phyloP scores from a whole-genome alignment of 2,113 vertebrate genomes.

The Oreochromis tanganicae region DNA sequence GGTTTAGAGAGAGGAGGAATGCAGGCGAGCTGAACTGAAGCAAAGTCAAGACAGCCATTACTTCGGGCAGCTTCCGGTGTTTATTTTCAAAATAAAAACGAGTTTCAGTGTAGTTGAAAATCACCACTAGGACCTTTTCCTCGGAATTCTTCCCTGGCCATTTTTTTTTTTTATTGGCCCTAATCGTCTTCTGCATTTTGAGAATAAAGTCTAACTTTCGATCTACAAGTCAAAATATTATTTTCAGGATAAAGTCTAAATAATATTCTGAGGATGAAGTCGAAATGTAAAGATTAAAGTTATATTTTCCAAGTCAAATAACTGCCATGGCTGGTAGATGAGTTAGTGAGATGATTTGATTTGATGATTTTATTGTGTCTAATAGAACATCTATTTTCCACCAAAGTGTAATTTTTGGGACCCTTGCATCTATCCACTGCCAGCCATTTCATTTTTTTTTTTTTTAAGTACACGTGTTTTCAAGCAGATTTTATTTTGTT shows the following conservation, averaged over 20 bases:
- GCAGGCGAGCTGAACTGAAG: slow-evolving; percentile 63
- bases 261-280: neutral
- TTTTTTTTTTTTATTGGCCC: neutral
- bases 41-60: neutral
- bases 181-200: neutral
- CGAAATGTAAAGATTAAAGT: neutral
- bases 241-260: neutral
- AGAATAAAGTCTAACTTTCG: neutral
- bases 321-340: neutral
- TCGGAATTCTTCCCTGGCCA: neutral
- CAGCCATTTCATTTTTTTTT: neutral
- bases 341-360: neutral
- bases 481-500: neutral
- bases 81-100: slow-evolving; percentile 32
- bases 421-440: neutral
- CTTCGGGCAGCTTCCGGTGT: neutral
- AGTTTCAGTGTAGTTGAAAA: neutral
- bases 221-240: neutral
- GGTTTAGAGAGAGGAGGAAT: slow-evolving; percentile 74
- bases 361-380: neutral
- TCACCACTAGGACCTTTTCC: neutral
- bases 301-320: neutral
- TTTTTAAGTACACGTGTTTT: neutral
- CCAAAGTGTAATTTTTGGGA: neutral
- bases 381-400: neutral